A percentile compares a stretch with the other conserved stretches of the same genome.
Conservation (phyloP, 2,113 vertebrate genomes). For the Nothobranchius furzeri region DNA sequence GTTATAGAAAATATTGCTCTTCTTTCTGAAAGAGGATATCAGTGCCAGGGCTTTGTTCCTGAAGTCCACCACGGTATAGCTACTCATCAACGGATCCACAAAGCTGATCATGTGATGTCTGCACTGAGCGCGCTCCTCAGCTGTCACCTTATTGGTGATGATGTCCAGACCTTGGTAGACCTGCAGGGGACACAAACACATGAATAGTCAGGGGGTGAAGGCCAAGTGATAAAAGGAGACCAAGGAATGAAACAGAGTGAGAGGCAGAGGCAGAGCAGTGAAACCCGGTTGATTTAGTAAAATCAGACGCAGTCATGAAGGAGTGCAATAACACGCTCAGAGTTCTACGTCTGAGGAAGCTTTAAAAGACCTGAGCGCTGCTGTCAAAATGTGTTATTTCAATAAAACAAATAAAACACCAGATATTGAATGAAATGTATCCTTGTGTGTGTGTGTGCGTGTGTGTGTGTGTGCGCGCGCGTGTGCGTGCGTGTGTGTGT, state of each 20-base stretch:
- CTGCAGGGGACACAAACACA: slow-evolving; percentile 67
- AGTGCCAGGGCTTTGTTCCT: slow-evolving; percentile 87
- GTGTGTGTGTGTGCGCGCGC: no score
- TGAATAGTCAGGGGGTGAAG: background rate
- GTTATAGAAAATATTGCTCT: background rate
- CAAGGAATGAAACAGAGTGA: background rate
- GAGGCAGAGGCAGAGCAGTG: background rate
- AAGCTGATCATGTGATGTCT: slow-evolving; percentile 97
- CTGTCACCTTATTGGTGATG: slow-evolving; percentile 94
- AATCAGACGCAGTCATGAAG: background rate
- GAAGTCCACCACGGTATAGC: slow-evolving; percentile 95
- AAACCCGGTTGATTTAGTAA: background rate
- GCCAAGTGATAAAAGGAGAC: background rate
- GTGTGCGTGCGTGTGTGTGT: no score
- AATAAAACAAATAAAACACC: slow-evolving; percentile 12
- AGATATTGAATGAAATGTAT: background rate
- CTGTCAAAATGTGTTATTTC: background rate
- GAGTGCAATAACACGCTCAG: background rate
- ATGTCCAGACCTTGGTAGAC: slow-evolving; percentile 95
- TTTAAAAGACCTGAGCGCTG: slow-evolving; percentile 1
- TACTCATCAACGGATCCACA: slow-evolving; percentile 89
- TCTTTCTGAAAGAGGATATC: slow-evolving; percentile 86
- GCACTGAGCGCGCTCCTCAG: slow-evolving; percentile 85
- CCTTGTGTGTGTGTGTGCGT: no score
- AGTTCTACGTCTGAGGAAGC: slow-evolving; percentile 8